Conservation (phyloP, 2,888 invertebrate species). For the Bursaphelenchus okinawaensis region DNA sequence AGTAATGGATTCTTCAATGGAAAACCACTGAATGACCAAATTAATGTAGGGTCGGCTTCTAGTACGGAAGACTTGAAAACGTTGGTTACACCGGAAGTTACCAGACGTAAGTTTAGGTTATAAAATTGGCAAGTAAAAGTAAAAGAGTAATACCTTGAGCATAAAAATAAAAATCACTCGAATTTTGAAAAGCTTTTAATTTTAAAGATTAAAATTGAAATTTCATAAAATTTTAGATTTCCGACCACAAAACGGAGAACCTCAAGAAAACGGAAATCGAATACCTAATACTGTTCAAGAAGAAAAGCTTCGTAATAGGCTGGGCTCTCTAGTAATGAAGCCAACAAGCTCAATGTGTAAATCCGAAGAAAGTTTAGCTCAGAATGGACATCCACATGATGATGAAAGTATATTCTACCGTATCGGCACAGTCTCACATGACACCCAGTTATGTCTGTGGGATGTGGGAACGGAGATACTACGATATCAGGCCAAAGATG, state of each 20-base stretch:
- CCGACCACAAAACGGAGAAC: not conserved
- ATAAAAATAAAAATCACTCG: too few species aligned
- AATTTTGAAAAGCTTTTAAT: too few species aligned
- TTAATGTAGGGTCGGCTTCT: not conserved
- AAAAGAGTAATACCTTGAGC: too few species aligned
- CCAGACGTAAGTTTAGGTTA: not conserved
- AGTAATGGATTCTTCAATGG: not conserved
- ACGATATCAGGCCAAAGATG: constrained; percentile 31
- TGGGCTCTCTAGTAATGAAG: not conserved
- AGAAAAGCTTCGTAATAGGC: not conserved
- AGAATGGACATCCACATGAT: not conserved
- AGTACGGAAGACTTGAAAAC: not conserved
- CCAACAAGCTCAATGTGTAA: not conserved
- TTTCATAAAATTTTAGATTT: not conserved
- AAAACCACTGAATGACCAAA: not conserved
- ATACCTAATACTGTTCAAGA: not conserved
- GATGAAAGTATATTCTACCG: constrained; percentile 37
- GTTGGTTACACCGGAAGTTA: not conserved
- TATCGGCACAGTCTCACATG: constrained; percentile 69
- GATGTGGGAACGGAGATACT: constrained; percentile 89
- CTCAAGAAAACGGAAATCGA: not conserved
- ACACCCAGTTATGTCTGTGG: constrained; percentile 95
- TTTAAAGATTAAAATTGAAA: too few species aligned
- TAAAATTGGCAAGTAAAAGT: too few species aligned
- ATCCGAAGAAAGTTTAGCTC: not conserved